Evolutionary conservation across 2,888 invertebrate species (phyloP).

Genomic region (Allophyes oxyacanthae): DNA sequence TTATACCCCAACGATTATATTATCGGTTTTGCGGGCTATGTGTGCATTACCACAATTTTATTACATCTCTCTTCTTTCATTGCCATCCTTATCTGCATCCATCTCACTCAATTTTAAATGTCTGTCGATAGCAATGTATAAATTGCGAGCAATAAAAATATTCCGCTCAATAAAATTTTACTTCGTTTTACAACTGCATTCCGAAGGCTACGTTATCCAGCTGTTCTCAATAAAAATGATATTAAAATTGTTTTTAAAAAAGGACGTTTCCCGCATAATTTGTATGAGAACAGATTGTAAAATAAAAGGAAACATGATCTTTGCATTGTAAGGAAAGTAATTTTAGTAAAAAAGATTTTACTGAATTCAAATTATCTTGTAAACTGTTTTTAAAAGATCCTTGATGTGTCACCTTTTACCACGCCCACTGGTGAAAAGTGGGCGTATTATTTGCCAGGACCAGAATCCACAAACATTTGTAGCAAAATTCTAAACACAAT

Average conservation of each 20-base stretch:
- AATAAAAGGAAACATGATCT: neutral
- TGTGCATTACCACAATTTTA: too few species aligned
- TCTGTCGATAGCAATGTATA: conserved; percentile 11
- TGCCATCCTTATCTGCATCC: neutral
- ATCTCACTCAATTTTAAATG: conserved; percentile 15
- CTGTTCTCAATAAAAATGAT: conserved; percentile 53
- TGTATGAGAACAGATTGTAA: neutral
- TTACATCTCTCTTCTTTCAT: neutral
- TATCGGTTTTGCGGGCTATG: too few species aligned
- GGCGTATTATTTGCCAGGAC: too few species aligned
- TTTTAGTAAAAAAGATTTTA: neutral
- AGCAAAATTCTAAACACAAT: too few species aligned
- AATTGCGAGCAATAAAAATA: conserved; percentile 32
- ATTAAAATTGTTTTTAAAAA: conserved; percentile 45
- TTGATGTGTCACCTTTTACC: too few species aligned
- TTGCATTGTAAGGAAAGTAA: neutral
- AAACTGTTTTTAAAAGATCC: too few species aligned
- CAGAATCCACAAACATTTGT: too few species aligned
- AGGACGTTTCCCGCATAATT: conserved; percentile 21
- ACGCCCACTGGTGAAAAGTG: too few species aligned
- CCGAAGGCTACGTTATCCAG: conserved; percentile 14
- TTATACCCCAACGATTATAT: too few species aligned
- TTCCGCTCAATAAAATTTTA: conserved; percentile 36
- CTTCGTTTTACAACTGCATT: conserved; percentile 35
- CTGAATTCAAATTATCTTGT: too few species aligned